A percentile compares a stretch with the other conserved stretches of the same genome.
Conservation (phyloP, 2,797 vertebrate species). For the Acanthurus leucopareius region DNA sequence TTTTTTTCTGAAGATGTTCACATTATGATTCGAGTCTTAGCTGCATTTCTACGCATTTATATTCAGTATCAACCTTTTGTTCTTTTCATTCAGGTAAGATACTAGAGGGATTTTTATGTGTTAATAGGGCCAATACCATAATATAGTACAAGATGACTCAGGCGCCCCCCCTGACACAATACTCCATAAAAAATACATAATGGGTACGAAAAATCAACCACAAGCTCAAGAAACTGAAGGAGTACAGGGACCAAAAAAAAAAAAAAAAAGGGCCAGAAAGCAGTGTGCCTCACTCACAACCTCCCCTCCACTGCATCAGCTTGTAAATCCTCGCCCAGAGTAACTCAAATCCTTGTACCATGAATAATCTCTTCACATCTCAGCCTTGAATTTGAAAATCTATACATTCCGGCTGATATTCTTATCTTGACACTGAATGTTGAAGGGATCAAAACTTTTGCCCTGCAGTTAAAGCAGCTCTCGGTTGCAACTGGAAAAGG, state of each 20-base stretch:
- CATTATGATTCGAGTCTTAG: not conserved
- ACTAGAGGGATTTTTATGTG: not conserved
- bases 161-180: constrained; percentile 9
- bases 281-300: constrained; percentile 16
- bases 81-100: not conserved
- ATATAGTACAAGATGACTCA: constrained; percentile 4
- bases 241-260: too few relatives aligned
- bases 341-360: constrained; percentile 45
- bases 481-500: constrained; percentile 5
- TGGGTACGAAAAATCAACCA: too few relatives aligned
- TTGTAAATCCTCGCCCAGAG: constrained; percentile 55
- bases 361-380: constrained; percentile 57
- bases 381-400: constrained; percentile 46
- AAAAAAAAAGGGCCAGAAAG: constrained; percentile 8
- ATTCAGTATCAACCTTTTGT: constrained; percentile 7
- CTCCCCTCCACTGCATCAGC: constrained; percentile 10
- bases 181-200: not conserved
- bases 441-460: constrained; percentile 32
- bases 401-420: constrained; percentile 39
- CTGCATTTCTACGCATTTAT: not conserved
- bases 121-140: constrained; percentile 26
- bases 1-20: constrained; percentile 4
- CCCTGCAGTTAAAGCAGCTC: constrained; percentile 3
- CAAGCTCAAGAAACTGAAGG: too few relatives aligned
- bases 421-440: constrained; percentile 18